Base-by-base conservation (phyloP, 2,113 vertebrate species). In the Dromaius novaehollandiae region DNA sequence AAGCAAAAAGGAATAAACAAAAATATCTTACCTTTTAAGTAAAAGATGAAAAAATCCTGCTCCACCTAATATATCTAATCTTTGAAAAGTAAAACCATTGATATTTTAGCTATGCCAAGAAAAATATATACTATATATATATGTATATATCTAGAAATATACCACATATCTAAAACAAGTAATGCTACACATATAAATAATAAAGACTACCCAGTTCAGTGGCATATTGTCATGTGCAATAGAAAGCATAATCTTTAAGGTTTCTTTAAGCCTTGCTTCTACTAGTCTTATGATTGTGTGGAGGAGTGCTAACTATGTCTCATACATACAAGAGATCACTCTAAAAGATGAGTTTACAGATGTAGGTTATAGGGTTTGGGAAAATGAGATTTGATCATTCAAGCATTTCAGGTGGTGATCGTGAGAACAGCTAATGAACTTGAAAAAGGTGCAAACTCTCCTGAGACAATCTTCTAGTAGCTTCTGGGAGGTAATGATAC, bases 301-400 rank as follows among this genome's bases (percentile, higher is more conserved):
- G 73, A 77, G 76, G 32, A 83, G 34, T 44, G 36, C 26, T 88
- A 83, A 86, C 32, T 53, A 82, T 82, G 22, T 15, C 25, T 84
- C 40, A 50, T 44, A n/a, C 8, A 55, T 60, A 56, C 3, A n/a
- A 46, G 61, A 85, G 44, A 94, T 48, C 28, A 26, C n/a, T 83
- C 48, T 73, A 79, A 87, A 87, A 79, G 32, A 79, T 82, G 66
- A 87, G 88, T 91, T 93, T 95, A 86, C 50, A 90, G 44, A 65
- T 40, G 17, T 86, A 74, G 91, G 42, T 88, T 82, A 92, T 11
- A 90, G 22, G 68, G 58, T 90, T 90, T 44, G 71, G 36, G 64
- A 92, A 95, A 92, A 97, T 88, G 58, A 95, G 68, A 74, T 95
- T 74, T 92, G 65, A 90, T 88, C 68, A 81, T 70, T 95, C 88